Evolutionary conservation across 2,797 vertebrate genomes (phyloP), one percentile per base, ranked within the genome.

Genomic region (Apogon hyalosoma): DNA sequence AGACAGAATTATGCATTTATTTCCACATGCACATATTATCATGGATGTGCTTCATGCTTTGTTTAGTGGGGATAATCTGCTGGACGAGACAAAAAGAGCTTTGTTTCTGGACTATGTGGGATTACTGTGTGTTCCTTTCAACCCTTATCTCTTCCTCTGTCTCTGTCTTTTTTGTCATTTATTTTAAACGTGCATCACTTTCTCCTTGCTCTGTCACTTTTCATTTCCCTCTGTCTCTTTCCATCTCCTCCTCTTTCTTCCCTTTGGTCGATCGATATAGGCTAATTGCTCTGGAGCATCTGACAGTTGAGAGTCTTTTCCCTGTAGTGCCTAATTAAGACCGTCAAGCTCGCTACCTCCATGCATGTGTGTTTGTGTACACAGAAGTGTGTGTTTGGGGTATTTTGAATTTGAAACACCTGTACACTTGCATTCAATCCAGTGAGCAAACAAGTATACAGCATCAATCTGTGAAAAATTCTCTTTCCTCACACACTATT

Each of bases 281-380:
- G 57, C 77, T 87, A 86, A 85, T 86, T 82, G 82, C 80, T 82
- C 47, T 33, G 12, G 55, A 52, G 50, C 63, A 65, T 77, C 56
- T 48, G 46, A 78, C 73, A 74, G 57, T 68, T 50, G 42, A 72
- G 69, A 72, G 69, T 67, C 49, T 57, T 62, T 67, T 83, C 69
- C 73, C 70, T 73, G 72, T 59, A 83, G 84, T 68, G 55, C 31
- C 75, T 78, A 85, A 87, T 87, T 83, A 85, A 77, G 54, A 51
- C 57, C 2, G 24, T 77, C 84, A 73, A 47, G 13, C 19, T 13
- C 3, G 8, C 11, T 18, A 21, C 46, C 46, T 19, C 46, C 15
- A 11, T 6, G 18, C 7, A 6, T 21, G 15, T 6, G 19, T 1
- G 15, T 21, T 11, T 6, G 16, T 28, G 49, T 33, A 19, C 38